Percentiles rank a stretch among this genome's conserved stretches.
phyloP scores from a whole-genome alignment of 2,888 invertebrate genomes.

The Limnephilus marmoratus region DNA sequence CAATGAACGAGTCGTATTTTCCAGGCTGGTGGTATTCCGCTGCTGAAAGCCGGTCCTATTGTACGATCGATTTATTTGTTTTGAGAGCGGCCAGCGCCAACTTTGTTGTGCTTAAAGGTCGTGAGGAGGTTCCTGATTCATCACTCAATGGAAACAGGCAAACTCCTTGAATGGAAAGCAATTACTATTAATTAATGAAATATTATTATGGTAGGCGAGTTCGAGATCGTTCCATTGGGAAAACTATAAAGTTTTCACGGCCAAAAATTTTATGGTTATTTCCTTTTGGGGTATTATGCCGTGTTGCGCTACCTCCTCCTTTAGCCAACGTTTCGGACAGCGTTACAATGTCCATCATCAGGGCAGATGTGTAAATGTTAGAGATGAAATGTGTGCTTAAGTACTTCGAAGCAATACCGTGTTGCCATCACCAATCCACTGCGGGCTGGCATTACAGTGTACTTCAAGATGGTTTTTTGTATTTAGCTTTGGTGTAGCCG shows the following conservation, averaged over 20 bases:
- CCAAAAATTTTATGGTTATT: too few relatives aligned
- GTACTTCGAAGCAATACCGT: too few relatives aligned
- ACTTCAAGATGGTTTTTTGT: too few relatives aligned
- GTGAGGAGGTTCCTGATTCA: neutral
- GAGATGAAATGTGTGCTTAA: too few relatives aligned
- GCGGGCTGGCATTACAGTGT: too few relatives aligned
- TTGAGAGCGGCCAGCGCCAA: neutral
- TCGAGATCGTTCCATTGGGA: neutral
- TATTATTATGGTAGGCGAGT: neutral
- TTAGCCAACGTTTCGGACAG: too few relatives aligned
- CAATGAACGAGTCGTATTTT: constrained; percentile 17
- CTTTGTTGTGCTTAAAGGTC: neutral
- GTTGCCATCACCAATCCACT: too few relatives aligned
- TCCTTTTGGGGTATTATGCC: too few relatives aligned
- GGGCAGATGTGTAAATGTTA: too few relatives aligned
- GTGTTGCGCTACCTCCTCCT: too few relatives aligned
- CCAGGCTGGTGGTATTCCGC: neutral
- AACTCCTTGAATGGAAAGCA: neutral
- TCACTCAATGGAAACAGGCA: neutral
- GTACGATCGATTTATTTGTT: neutral
- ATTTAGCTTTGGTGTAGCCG: too few relatives aligned
- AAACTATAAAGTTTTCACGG: neutral
- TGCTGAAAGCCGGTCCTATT: neutral
- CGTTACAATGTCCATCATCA: too few relatives aligned
- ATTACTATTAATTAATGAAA: neutral